These are phyloP conservation scores for Azorinus chamasolen DNA, from an alignment of 2,888 invertebrate species.

Conservation along the genomic window DNA sequence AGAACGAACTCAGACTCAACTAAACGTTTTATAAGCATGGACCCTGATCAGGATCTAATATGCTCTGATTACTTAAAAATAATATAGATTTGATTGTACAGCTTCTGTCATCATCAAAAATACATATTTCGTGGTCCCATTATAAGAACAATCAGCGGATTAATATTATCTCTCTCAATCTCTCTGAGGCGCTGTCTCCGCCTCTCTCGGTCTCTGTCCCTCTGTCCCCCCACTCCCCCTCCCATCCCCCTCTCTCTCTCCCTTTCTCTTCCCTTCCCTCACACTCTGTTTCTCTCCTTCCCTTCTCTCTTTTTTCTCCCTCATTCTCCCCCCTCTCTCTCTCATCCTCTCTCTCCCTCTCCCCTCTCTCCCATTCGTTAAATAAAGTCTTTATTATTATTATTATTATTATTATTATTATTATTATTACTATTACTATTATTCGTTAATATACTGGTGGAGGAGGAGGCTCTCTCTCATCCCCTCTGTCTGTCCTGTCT, in stretches of 20 bases:
- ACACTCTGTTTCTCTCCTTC: slow-evolving; percentile 14
- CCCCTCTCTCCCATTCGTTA: neutral
- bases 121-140: too few relatives aligned
- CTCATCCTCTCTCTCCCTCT: neutral
- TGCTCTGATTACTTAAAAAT: too few relatives aligned
- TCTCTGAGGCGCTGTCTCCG: slow-evolving; percentile 10
- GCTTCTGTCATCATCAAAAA: too few relatives aligned
- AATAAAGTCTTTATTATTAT: too few relatives aligned
- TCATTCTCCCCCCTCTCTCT: neutral
- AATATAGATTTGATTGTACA: too few relatives aligned
- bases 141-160: too few relatives aligned
- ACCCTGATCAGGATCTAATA: too few relatives aligned
- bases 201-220: slow-evolving; percentile 14
- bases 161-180: slow-evolving; percentile 15
- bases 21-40: too few relatives aligned
- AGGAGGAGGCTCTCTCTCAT: neutral
- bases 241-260: slow-evolving; percentile 10
- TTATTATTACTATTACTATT: too few relatives aligned
- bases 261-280: slow-evolving; percentile 12
- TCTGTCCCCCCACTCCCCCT: neutral
- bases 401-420: too few relatives aligned
- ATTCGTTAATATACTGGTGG: too few relatives aligned
- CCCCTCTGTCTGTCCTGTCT: neutral
- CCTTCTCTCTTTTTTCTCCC: neutral
- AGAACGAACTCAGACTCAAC: too few relatives aligned